Evolutionary conservation across 2,888 invertebrate genomes (phyloP).

Genomic region (Dinocampus coccinellae): DNA sequence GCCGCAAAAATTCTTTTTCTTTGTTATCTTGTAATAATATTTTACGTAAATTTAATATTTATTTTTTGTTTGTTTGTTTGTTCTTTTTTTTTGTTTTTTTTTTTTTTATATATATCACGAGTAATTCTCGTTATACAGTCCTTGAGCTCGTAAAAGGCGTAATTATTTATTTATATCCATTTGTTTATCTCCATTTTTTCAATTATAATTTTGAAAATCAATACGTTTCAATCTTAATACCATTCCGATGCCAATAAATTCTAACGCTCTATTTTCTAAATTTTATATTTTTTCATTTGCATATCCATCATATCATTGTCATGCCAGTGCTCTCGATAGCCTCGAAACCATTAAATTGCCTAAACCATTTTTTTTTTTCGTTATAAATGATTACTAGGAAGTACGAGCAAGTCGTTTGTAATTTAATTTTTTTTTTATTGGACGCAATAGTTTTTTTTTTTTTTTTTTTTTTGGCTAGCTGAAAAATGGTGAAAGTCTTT

Average conservation of each 20-base stretch:
- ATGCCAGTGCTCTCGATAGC: conserved; percentile 22
- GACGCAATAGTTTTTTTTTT: conserved; percentile 63
- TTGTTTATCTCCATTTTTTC: conserved; percentile 31
- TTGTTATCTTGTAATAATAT: conserved; percentile 35
- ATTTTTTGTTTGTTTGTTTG: background rate
- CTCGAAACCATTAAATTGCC: conserved; percentile 31
- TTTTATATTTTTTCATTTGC: conserved; percentile 21
- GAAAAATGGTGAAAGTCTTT: conserved; percentile 49
- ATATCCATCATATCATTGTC: conserved; percentile 1
- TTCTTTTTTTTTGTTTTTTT: conserved; percentile 36
- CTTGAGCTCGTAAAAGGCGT: conserved; percentile 65
- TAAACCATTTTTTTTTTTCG: conserved; percentile 48
- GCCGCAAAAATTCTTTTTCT: conserved; percentile 41
- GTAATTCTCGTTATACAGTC: conserved; percentile 58
- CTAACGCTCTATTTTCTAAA: conserved; percentile 11
- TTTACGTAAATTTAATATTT: conserved; percentile 22
- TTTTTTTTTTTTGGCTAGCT: conserved; percentile 50
- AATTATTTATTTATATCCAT: conserved; percentile 38
- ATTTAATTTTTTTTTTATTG: conserved; percentile 54
- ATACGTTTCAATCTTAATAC: conserved; percentile 15
- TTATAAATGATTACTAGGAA: conserved; percentile 49
- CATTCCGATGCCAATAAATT: conserved; percentile 7
- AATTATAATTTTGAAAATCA: conserved; percentile 23
- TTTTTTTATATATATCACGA: conserved; percentile 55
- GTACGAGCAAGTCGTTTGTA: conserved; percentile 49